These are phyloP conservation scores for Bombyx mori DNA, from an alignment of 1,140 invertebrate species.

Conservation along the genomic window ASM3026992v2 NC_085116.1:7653001-7653500, in stretches of 20 bases:
- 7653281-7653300: slow-evolving; percentile 15
- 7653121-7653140: slow-evolving; percentile 22
- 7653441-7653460: too few relatives aligned
- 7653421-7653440: too few relatives aligned
- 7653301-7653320: slow-evolving; percentile 14
- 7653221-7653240: slow-evolving; percentile 30
- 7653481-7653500: too few relatives aligned
- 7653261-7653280: slow-evolving; percentile 45
- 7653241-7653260: slow-evolving; percentile 54
- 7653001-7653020: too few relatives aligned
- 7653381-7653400: slow-evolving; percentile 54
- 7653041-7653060: slow-evolving; percentile 8
- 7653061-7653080: slow-evolving; percentile 19
- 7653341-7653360: slow-evolving; percentile 80
- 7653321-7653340: slow-evolving; percentile 18
- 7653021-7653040: too few relatives aligned
- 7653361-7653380: slow-evolving; percentile 85
- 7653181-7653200: slow-evolving; percentile 18
- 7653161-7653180: slow-evolving; percentile 45
- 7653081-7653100: slow-evolving; percentile 9
- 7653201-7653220: slow-evolving; percentile 12
- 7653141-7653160: slow-evolving; percentile 59
- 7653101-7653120: neutral
- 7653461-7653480: too few relatives aligned
- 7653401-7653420: neutral